A percentile compares a stretch with the other conserved stretches of the same genome.
Evolutionary conservation across 2,888 invertebrate genomes (phyloP).

Genomic region (Nezara viridula): DNA sequence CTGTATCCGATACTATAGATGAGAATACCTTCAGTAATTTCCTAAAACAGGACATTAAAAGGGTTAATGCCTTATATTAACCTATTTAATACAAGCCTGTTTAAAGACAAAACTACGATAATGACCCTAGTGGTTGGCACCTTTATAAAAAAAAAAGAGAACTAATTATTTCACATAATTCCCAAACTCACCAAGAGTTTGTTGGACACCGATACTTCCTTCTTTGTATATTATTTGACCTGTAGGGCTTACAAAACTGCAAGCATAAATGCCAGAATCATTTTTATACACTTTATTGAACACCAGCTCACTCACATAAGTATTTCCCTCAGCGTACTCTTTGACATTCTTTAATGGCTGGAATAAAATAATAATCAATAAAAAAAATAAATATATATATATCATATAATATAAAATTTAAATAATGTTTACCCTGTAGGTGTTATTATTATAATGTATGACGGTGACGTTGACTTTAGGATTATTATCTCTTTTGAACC

Average conservation of each 20-base stretch:
- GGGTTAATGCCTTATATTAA: no score
- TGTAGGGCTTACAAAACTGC: conserved; percentile 54
- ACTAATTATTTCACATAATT: no score
- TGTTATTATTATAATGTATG: conserved; percentile 56
- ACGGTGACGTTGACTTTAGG: conserved; percentile 24
- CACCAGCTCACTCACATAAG: conserved; percentile 29
- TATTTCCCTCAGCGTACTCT: conserved; percentile 44
- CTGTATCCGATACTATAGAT: no score
- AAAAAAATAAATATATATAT: not conserved
- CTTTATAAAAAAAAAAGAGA: no score
- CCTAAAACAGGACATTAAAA: no score
- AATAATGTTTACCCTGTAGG: conserved; percentile 43
- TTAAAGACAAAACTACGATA: no score
- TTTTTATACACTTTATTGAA: conserved; percentile 54
- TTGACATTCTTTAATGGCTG: conserved; percentile 53
- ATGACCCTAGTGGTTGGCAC: no score
- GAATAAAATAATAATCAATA: not conserved
- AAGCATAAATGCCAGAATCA: conserved; percentile 58
- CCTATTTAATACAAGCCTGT: no score
- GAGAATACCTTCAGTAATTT: no score
- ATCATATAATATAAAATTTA: not conserved
- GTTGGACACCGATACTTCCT: conserved; percentile 50
- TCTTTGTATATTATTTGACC: conserved; percentile 54
- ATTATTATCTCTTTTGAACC: conserved; percentile 57
- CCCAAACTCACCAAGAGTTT: conserved; percentile 55